Base-by-base conservation (phyloP, 2,113 vertebrate genomes). In the Erpornis zantholeuca region DNA sequence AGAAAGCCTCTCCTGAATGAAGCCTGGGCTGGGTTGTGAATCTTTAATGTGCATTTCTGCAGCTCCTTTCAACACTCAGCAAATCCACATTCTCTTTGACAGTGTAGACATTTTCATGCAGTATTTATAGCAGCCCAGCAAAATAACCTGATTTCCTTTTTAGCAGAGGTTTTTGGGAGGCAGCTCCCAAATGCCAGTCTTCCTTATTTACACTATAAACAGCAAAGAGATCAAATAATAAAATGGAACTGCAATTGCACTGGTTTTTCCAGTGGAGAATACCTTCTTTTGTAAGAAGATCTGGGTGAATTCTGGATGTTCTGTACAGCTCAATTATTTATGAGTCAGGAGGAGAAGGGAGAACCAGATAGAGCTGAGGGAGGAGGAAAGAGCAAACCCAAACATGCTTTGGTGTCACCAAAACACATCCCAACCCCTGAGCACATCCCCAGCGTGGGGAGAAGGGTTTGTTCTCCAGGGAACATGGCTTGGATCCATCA, bases 41-140 rank as follows among this genome's bases (percentile, higher is more conserved):
- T 92, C 83, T 91, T 96, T 95, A 84, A 94, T 86, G n/a, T 1
- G 28, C 57, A 19, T 82, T 85, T 80, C 93, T 82, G 75, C 82
- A 73, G 78, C 79, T 80, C 81, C 36, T 63, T 45, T 82, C 91
- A 69, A 22, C 53, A 15, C 90, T 82, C 94, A 65, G 87, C 79
- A 82, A 71, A 84, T 31, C 66, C 87, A 28, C 29, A 54, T 77
- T 89, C 73, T 50, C 28, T 93, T 29, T 82, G 94, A 77, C 84
- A 86, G 77, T 50, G 84, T 0, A 76, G 89, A 85, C 29, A n/a
- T 82, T 69, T 72, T 77, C 91, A 91, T 90, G 19, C 73, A 93
- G 90, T 87, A 90, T 92, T 94, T 66, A 92, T 77, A 85, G 75
- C 79, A 79, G 94, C 78, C 33, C 15, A 87, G 59, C 11, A 12